phyloP scores from a whole-genome alignment of 53 echinoderm and acorn worm genomes.

The Patiria pectinifera region DNA sequence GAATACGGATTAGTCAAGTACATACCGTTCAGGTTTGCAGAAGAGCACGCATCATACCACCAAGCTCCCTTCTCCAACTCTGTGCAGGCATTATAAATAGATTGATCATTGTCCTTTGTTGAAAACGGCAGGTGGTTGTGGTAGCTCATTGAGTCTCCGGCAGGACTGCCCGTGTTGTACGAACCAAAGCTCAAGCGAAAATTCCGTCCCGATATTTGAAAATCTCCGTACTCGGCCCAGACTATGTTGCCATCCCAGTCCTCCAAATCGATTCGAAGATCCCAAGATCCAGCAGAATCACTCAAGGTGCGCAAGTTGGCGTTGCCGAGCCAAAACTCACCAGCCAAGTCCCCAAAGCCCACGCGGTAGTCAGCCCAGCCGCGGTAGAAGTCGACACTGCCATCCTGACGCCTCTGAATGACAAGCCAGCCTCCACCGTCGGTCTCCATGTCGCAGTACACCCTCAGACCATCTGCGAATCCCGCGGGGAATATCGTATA shows the following conservation, averaged over 20 bases:
- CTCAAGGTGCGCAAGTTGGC: slow-evolving; percentile 10
- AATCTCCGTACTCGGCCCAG: slow-evolving; percentile 14
- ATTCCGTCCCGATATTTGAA: neutral
- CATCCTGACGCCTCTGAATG: slow-evolving; percentile 34
- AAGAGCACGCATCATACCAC: neutral
- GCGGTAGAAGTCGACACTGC: slow-evolving; percentile 42
- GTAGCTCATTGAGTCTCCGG: neutral
- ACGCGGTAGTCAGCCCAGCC: slow-evolving; percentile 16
- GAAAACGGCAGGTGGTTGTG: neutral
- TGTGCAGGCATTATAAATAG: neutral
- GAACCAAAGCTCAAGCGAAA: neutral
- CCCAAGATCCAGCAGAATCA: neutral
- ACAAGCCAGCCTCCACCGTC: slow-evolving; percentile 37
- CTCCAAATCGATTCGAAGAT: neutral
- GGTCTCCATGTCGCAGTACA: slow-evolving; percentile 23
- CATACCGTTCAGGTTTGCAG: neutral
- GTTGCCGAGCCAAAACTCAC: slow-evolving; percentile 37
- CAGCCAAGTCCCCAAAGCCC: slow-evolving; percentile 16
- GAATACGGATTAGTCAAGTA: neutral
- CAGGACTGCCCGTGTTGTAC: neutral
- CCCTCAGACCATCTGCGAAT: neutral
- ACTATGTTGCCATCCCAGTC: neutral
- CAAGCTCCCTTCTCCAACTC: neutral
- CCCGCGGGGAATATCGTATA: slow-evolving; percentile 24
- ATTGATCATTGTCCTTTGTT: slow-evolving; percentile 32